These are phyloP conservation scores for Platorchestia sp. DNA, from an alignment of 1,140 invertebrate species.

Conservation along the genomic window DNA sequence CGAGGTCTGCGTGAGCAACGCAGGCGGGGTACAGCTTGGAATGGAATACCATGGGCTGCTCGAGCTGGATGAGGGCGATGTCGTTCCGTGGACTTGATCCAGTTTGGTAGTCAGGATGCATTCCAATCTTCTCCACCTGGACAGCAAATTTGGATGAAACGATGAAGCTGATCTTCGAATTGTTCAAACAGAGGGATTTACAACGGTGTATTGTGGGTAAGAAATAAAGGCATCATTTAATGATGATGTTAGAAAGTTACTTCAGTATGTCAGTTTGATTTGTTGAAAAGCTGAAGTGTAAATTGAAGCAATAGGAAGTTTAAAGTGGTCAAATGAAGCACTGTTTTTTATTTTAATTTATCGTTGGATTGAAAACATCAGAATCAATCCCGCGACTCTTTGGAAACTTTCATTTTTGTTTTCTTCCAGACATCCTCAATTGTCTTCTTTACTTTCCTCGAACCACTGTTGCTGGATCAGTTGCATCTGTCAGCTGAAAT, in stretches of 20 bases:
- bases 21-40: not conserved
- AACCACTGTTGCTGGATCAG: not conserved
- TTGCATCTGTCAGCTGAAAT: not conserved
- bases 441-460: not conserved
- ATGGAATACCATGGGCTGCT: not conserved
- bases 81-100: not conserved
- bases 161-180: not conserved
- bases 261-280: no score
- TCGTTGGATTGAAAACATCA: not conserved
- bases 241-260: not conserved
- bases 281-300: not conserved
- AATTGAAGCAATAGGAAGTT: not conserved
- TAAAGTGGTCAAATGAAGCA: not conserved
- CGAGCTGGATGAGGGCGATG: not conserved
- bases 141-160: not conserved
- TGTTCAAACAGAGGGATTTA: no score
- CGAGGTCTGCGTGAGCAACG: not conserved
- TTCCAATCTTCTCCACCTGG: not conserved
- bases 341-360: not conserved
- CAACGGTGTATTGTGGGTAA: no score
- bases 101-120: not conserved
- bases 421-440: not conserved
- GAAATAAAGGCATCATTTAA: not conserved
- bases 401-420: not conserved
- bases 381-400: not conserved